Percentiles rank a stretch among this genome's conserved stretches.
Evolutionary conservation across 2,888 invertebrate genomes (phyloP).

Genomic region (Yponomeuta plumbellus): DNA sequence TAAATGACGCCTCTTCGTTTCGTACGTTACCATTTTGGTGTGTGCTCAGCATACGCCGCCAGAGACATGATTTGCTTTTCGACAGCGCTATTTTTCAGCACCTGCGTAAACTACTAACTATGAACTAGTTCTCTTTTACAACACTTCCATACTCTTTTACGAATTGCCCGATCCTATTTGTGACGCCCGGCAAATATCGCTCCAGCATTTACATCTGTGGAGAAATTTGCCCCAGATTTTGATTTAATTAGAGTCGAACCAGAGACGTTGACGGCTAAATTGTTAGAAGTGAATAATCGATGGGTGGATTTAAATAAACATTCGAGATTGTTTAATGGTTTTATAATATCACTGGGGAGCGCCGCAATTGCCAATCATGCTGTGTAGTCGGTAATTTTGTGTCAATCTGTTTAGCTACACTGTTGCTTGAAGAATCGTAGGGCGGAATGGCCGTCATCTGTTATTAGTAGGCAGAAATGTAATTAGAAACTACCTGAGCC

Average conservation of each 20-base stretch:
- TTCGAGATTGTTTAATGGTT: constrained; percentile 15
- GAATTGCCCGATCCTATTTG: neutral
- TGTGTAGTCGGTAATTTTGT: neutral
- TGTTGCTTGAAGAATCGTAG: neutral
- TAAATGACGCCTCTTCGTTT: too few species aligned
- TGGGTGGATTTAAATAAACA: constrained; percentile 17
- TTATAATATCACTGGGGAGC: constrained; percentile 9
- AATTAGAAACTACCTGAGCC: neutral
- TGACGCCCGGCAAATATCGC: neutral
- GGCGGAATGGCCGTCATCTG: neutral
- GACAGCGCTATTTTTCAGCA: too few species aligned
- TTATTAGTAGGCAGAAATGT: neutral
- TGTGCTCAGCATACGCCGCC: too few species aligned
- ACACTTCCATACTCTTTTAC: too few species aligned
- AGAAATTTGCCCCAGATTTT: constrained; percentile 22
- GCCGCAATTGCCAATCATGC: neutral
- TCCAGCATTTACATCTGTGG: constrained; percentile 4
- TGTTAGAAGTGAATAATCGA: constrained; percentile 20
- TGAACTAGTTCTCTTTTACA: too few species aligned
- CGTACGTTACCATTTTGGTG: too few species aligned
- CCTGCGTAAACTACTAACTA: too few species aligned
- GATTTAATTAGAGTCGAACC: constrained; percentile 23
- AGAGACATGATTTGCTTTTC: too few species aligned
- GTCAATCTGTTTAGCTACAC: neutral
- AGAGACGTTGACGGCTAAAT: constrained; percentile 24